Percentiles rank a stretch among this genome's conserved stretches.
These are phyloP conservation scores for Crypturellus tataupa DNA, from an alignment of 2,797 vertebrate species.

Conservation along the genomic window DNA sequence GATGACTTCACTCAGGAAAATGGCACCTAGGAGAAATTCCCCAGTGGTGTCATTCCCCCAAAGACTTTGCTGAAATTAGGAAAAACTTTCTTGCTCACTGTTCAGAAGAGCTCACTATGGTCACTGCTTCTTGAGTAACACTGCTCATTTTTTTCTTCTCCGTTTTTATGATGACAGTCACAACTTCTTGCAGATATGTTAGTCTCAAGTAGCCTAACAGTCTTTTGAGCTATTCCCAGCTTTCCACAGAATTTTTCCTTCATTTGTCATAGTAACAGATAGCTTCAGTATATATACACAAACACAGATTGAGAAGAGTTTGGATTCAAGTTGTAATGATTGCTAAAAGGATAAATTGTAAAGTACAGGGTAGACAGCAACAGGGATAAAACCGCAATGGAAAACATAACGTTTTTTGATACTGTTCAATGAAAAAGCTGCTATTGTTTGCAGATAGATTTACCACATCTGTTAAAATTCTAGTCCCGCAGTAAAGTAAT, in stretches of 20 bases:
- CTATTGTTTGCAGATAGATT: slow-evolving; percentile 25
- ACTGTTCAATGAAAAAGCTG: not conserved
- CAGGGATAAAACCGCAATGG: not conserved
- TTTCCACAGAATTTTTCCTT: not conserved
- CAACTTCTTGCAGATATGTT: not conserved
- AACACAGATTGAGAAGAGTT: not conserved
- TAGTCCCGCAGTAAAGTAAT: slow-evolving; percentile 1
- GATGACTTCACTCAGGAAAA: not conserved
- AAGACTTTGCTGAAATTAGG: not conserved
- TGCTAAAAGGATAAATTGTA: not conserved
- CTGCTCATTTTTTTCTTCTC: not conserved
- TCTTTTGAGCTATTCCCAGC: not conserved
- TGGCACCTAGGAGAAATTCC: not conserved
- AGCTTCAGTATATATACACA: not conserved
- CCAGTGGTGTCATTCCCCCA: not conserved
- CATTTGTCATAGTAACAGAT: not conserved
- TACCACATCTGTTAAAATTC: slow-evolving; percentile 25
- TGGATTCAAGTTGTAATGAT: not conserved
- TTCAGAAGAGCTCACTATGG: not conserved
- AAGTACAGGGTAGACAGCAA: not conserved
- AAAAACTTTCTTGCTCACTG: not conserved
- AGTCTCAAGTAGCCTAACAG: not conserved
- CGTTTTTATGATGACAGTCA: not conserved
- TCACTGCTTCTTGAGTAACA: not conserved
- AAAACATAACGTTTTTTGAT: not conserved